Evolutionary conservation across 2,888 invertebrate species (phyloP), one percentile per base, ranked within the genome.

Genomic region (Yponomeuta sedellus): DNA sequence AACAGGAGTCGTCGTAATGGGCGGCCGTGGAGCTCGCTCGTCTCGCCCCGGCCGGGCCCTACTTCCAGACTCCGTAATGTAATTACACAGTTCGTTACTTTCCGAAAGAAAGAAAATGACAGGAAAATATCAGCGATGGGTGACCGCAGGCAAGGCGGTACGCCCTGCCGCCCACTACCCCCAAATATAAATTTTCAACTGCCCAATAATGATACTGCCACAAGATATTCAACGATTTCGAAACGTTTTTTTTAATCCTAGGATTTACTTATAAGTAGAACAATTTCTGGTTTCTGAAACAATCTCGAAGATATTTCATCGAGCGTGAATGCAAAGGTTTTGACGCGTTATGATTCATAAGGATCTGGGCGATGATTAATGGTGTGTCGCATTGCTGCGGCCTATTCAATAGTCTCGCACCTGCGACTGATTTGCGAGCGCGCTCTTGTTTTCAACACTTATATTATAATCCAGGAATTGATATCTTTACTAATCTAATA

Each of bases 81-180:
- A 72, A 87, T 86, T 86, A 85, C 83, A 85, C 85, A 85, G 85
- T 86, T 85, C 85, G 85, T 86, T 87, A 86, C 83, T 80, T 82
- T 74, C 75, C 73, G 77, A 81, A 82, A 82, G 77, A 83, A 85
- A 85, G 80, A 84, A 85, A 82, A 85, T 82, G 77, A 79, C 80
- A 80, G 77, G 75, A 79, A 83, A 84, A 83, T 82, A 79, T 76
- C 77, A 73, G 73, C 73, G 73, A 74, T 64, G 69, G 66, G 72
- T 76, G 75, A 74, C 77, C 76, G 73, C 72, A 73, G 75, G 75
- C 75, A 72, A 75, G 73, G 71, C 6, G 25, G 34, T 34, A 34
- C 71, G 68, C 69, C 44, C 44, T 52, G 44, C 44, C 16, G 44
- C 44, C 44, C 12, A 3, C 44, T 52, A 16, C 16, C 44, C 44